Percentiles rank a stretch among this genome's conserved stretches.
These are phyloP conservation scores for Mythimna lalbum DNA, from an alignment of 2,888 invertebrate genomes.

Conservation along the genomic window DNA sequence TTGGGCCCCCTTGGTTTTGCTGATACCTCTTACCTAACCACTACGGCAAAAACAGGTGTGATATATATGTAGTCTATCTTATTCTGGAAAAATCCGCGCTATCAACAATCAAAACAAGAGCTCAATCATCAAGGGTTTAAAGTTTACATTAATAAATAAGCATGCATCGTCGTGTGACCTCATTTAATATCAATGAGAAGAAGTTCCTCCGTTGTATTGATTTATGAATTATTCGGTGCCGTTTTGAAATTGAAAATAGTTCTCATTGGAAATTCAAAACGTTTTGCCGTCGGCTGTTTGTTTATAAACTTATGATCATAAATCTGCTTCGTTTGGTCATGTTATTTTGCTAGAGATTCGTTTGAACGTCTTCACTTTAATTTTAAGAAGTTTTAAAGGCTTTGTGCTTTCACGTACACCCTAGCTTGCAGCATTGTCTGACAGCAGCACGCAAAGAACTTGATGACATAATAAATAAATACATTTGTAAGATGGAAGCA, in stretches of 20 bases:
- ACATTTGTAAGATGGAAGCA: too few species aligned
- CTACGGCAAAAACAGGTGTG: too few species aligned
- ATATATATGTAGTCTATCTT: too few species aligned
- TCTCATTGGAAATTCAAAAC: conserved; percentile 2
- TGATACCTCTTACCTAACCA: too few species aligned
- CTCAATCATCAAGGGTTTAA: background rate
- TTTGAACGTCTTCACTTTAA: background rate
- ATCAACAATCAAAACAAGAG: background rate
- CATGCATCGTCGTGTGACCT: background rate
- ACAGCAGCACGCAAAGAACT: too few species aligned
- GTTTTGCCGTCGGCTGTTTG: background rate
- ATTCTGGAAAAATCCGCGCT: background rate
- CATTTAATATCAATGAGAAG: conserved; percentile 4
- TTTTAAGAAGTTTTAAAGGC: background rate
- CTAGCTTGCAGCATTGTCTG: background rate
- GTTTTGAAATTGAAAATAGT: conserved; percentile 8
- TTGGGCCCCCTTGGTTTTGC: too few species aligned
- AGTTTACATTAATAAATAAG: conserved; percentile 9
- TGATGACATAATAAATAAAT: too few species aligned
- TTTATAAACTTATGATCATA: background rate
- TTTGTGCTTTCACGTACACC: background rate
- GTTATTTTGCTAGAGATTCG: background rate
- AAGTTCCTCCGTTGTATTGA: background rate
- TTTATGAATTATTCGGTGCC: conserved; percentile 12
- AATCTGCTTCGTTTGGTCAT: background rate